Conservation (phyloP, 2,888 invertebrate genomes). For the Macaria notata region DNA sequence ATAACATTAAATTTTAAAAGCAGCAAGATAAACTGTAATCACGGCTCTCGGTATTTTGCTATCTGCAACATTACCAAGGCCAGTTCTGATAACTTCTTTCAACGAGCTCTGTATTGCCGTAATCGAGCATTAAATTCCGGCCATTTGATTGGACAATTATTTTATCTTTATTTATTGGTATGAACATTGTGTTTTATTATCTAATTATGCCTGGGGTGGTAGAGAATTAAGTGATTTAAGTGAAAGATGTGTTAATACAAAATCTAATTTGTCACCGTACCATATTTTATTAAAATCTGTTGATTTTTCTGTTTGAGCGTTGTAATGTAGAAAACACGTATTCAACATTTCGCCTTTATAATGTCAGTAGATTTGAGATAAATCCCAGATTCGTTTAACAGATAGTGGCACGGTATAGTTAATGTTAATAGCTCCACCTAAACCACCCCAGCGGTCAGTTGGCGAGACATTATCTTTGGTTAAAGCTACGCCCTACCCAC, state of each 20-base stretch:
- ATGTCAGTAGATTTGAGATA: neutral
- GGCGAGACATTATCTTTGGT: constrained; percentile 45
- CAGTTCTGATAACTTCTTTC: constrained; percentile 35
- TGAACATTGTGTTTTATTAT: too few relatives aligned
- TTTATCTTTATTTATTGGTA: constrained; percentile 1
- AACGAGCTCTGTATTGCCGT: constrained; percentile 23
- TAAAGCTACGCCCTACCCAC: constrained; percentile 39
- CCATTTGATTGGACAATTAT: constrained; percentile 19
- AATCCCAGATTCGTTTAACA: constrained; percentile 7
- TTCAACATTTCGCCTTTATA: too few relatives aligned
- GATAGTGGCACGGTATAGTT: constrained; percentile 14
- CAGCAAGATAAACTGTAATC: constrained; percentile 28
- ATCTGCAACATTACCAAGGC: constrained; percentile 37
- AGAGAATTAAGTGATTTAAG: too few relatives aligned
- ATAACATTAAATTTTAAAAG: constrained; percentile 10
- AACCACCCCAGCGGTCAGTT: constrained; percentile 49
- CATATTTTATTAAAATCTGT: too few relatives aligned
- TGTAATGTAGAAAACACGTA: too few relatives aligned
- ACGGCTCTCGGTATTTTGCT: constrained; percentile 30
- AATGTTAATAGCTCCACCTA: constrained; percentile 33
- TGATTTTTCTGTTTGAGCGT: too few relatives aligned
- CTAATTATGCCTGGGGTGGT: too few relatives aligned
- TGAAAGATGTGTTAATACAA: too few relatives aligned
- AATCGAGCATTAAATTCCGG: constrained; percentile 24
- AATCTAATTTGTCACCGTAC: too few relatives aligned